Evolutionary conservation across 2,888 invertebrate species (phyloP), one percentile per base, ranked within the genome.

Genomic region (Pammene aurita): DNA sequence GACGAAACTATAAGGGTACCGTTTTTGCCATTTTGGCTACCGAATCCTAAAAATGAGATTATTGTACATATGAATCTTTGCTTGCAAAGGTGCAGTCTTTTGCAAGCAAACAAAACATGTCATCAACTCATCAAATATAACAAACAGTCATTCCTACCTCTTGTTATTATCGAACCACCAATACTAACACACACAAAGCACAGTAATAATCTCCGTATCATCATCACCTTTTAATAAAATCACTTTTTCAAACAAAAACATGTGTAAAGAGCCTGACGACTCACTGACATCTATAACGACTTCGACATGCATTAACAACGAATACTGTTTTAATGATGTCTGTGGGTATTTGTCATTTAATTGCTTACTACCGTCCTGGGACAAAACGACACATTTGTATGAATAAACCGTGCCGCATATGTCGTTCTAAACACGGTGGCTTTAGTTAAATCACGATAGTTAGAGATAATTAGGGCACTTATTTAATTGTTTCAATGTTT

Each of bases 291-390:
- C 58, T 42, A 18, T 57, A 7, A 44, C n/a, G n/a, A n/a, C n/a
- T n/a, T n/a, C n/a, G n/a, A n/a, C 54, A 54, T 38, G 35, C 34
- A 54, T 44, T 64, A 14, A 57, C 50, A 68, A 74, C 74, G 77
- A 78, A 82, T 83, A 76, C 78, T 74, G 73, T 66, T 75, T 74
- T 84, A 83, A 87, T 86, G 80, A 80, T 74, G 73, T 73, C 78
- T 77, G 76, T 76, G 76, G 79, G 80, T 82, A 85, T 82, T 85
- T 80, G 78, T 72, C 77, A 75, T 76, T 63, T 86, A 85, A 86
- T 86, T 83, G 76, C 72, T 61, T 75, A 16, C 16, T 7, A 0
- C 7, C 10, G 18, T n/a, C 1, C 5, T 10, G 18, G 10, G 5
- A 10, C 13, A 41, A 18, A 62, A 41, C 6, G 62, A n/a, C 26